A percentile compares a stretch with the other conserved stretches of the same genome.
Conservation (phyloP, 2,888 invertebrate genomes). For the Uloborus plumipes region DNA sequence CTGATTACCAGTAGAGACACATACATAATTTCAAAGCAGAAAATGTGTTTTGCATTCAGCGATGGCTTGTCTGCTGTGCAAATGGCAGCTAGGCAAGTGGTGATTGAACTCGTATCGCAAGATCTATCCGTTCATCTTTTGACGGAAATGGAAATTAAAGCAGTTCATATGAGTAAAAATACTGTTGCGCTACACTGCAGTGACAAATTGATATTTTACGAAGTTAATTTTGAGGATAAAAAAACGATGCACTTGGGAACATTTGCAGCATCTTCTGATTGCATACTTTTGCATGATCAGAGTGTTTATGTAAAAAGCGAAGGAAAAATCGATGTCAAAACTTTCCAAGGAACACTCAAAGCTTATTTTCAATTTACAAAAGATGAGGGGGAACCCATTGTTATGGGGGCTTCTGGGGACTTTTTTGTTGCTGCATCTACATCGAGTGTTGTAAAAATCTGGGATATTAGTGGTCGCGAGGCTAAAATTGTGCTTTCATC, state of each 20-base stretch:
- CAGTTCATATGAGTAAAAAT: constrained; percentile 81
- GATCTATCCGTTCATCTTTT: constrained; percentile 74
- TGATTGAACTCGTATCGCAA: constrained; percentile 74
- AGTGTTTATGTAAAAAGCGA: constrained; percentile 76
- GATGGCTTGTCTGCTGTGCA: constrained; percentile 75
- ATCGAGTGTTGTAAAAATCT: constrained; percentile 89
- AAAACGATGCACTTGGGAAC: constrained; percentile 73
- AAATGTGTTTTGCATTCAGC: constrained; percentile 83
- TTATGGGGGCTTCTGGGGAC: constrained; percentile 84
- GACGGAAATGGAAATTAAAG: constrained; percentile 79
- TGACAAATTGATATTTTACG: constrained; percentile 77
- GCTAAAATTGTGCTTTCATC: constrained; percentile 85
- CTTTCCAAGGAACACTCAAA: constrained; percentile 78
- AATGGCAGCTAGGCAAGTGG: constrained; percentile 82
- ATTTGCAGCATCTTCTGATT: constrained; percentile 81
- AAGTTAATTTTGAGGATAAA: constrained; percentile 69
- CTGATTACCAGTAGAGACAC: constrained; percentile 77
- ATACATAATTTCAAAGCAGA: constrained; percentile 89
- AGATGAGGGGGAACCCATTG: constrained; percentile 87
- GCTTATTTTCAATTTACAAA: constrained; percentile 75
- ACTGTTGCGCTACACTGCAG: constrained; percentile 87
- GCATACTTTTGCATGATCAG: constrained; percentile 80
- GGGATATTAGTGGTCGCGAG: constrained; percentile 89
- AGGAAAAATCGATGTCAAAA: constrained; percentile 74
- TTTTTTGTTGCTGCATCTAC: constrained; percentile 89